Evolutionary conservation across 1,140 invertebrate genomes (phyloP).

Genomic region (Bilobella aurantiaca): DNA sequence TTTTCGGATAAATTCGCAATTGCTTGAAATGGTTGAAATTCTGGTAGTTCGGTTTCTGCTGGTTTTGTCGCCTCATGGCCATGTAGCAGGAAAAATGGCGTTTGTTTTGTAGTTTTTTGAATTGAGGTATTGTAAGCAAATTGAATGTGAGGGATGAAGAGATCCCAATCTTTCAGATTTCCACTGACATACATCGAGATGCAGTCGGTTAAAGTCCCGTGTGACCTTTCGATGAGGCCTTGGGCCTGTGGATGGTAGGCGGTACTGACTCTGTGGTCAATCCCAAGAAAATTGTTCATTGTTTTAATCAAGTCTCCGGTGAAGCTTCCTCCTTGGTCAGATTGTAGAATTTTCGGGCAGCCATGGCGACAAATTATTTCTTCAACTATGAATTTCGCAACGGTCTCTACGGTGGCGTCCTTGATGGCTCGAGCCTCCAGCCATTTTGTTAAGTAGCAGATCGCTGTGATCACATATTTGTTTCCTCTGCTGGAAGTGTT

Average conservation of each 20-base stretch:
- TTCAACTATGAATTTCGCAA: slow-evolving; percentile 15
- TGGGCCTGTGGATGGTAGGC: background rate
- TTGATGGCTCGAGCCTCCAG: background rate
- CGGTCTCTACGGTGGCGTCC: background rate
- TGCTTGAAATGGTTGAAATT: too few species aligned
- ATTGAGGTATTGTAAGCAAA: slow-evolving; percentile 36
- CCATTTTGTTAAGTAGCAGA: slow-evolving; percentile 6
- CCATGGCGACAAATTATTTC: slow-evolving; percentile 11
- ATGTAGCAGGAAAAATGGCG: slow-evolving; percentile 35
- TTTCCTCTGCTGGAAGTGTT: background rate
- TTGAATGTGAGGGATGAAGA: slow-evolving; percentile 31
- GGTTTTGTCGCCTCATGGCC: slow-evolving; percentile 30
- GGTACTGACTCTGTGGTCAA: background rate
- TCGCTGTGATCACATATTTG: slow-evolving; percentile 5
- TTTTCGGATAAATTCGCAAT: background rate
- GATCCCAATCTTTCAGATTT: slow-evolving; percentile 37
- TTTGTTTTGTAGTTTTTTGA: slow-evolving; percentile 29
- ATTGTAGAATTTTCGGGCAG: slow-evolving; percentile 1
- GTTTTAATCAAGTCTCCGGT: background rate
- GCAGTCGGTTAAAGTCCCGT: background rate
- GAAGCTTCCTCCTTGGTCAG: background rate
- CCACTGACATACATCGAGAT: slow-evolving; percentile 30
- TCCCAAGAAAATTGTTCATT: background rate
- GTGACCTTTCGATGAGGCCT: background rate
- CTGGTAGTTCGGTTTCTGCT: slow-evolving; percentile 19